Evolutionary conservation across 2,888 invertebrate genomes (phyloP), one percentile per base, ranked within the genome.

Genomic region (Gymnosoma rotundatum): DNA sequence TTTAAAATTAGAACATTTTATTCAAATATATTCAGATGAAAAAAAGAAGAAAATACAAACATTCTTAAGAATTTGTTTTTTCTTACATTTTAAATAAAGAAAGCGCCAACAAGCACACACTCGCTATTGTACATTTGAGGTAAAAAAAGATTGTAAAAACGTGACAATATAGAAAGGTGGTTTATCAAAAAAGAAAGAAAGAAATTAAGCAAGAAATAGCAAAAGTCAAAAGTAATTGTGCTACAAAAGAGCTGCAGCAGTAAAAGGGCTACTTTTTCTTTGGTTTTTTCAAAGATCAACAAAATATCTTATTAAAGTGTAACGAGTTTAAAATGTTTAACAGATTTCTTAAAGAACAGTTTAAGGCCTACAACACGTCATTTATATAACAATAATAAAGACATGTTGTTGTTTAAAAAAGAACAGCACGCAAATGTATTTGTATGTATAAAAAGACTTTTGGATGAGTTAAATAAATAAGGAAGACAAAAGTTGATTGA

Each of bases 161-260:
- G 70, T 75, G 74, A 78, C 67, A 63, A 73, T 63, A 73, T 72
- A 50, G 58, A 83, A 83, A 83, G 56, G 79, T 82, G 64, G 38
- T 42, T 42, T 4, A 42, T 42, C 42, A 42, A 42, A 42, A 48
- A n/a, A 48, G 16, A 4, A 48, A 48, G 9, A 78, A 70, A 69
- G 14, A 50, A 67, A 25, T 25, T 25, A 25, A n/a, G 16, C 18
- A 18, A 63, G 16, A 36, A 36, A 63, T 32, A 60, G 18, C 48
- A 56, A 73, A 67, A 63, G 64, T 76, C 21, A 76, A 80, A 79
- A 54, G 42, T 56, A 61, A 54, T 18, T 25, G 12, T 25, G 42
- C 54, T 70, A 48, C 20, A 70, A 45, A 50, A 64, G 45, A 80
- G 56, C 12, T 38, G 12, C 79, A 36, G 18, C 38, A 73, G 54